A percentile compares a stretch with the other conserved stretches of the same genome.
phyloP scores from a whole-genome alignment of 2,888 invertebrate genomes.

The Brachynemurus nebulosus region DNA sequence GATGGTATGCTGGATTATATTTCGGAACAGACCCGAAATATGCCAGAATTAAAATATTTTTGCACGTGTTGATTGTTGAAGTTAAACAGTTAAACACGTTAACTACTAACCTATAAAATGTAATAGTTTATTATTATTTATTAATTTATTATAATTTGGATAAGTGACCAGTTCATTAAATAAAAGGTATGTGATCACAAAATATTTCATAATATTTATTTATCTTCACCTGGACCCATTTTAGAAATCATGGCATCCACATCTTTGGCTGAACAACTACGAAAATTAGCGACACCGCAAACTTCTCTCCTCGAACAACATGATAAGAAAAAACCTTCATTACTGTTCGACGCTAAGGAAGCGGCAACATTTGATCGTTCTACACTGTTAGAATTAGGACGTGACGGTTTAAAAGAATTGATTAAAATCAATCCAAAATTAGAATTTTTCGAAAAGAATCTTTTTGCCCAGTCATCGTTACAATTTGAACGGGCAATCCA shows the following conservation, averaged over 20 bases:
- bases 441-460: constrained; percentile 50
- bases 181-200: no score
- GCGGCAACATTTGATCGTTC: constrained; percentile 76
- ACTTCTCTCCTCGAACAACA: constrained; percentile 46
- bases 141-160: no score
- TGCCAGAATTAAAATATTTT: no score
- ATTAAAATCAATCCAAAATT: constrained; percentile 59
- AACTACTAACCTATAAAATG: no score
- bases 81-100: no score
- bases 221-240: no score
- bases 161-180: no score
- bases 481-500: constrained; percentile 72
- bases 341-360: constrained; percentile 81
- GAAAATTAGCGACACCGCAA: constrained; percentile 62
- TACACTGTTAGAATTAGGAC: constrained; percentile 74
- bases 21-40: no score
- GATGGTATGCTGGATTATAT: no score
- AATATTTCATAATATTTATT: no score
- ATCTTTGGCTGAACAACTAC: constrained; percentile 65
- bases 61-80: no score
- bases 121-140: no score
- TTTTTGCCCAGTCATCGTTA: constrained; percentile 66
- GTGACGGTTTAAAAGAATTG: constrained; percentile 74
- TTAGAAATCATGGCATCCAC: constrained; percentile 50
- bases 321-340: constrained; percentile 60